Base-by-base conservation (phyloP, 2,113 vertebrate species). In the Spizaetus ornatus region DNA sequence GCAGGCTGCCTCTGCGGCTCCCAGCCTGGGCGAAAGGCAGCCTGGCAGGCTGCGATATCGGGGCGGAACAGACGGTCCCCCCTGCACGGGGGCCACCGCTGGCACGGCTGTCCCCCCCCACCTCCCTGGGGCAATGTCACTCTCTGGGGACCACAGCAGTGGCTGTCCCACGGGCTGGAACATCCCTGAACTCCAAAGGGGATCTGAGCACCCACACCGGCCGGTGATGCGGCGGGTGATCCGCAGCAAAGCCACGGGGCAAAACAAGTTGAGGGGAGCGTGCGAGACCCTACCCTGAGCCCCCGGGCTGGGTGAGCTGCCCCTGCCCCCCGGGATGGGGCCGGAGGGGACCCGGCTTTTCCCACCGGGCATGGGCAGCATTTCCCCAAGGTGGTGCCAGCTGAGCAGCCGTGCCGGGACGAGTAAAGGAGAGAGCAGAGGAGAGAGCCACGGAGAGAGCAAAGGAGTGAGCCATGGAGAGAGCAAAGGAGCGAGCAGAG, bases 401-500 rank as follows among this genome's bases (percentile, higher is more conserved):
- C 32, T n/a, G 67, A 76, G 52, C 1, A 0, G 52, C 43, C 0
- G 2, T 0, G 8, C 43, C 0, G 1, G 76, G 48, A 18, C 1
- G 2, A 62, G 65, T 36, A 67, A 31, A 43, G 42, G 22, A 43
- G n/a, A 11, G 16, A 36, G 58, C 12, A 6, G 34, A 70, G 25
- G 40, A 47, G 20, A 6, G 29, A 48, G 62, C 45, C 9, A 16
- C 32, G 23, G 38, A 53, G 45, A 19, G 38, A 7, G 4, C 19
- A 25, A 10, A 31, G 56, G 47, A 36, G 10, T 7, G 32, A 48
- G 62, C 45, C 9, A 16, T 27, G 23, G 38, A 53, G 45, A 19
- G 38, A 7, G 4, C 19, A 25, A 10, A 31, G 8, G 53, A 38
- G 38, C 38, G 38, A 38, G 23, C 29, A 17, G 4, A 12, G 20